Evolutionary conservation across 2,888 invertebrate genomes (phyloP), one percentile per base, ranked within the genome.

Genomic region (Dasypogon diadema): DNA sequence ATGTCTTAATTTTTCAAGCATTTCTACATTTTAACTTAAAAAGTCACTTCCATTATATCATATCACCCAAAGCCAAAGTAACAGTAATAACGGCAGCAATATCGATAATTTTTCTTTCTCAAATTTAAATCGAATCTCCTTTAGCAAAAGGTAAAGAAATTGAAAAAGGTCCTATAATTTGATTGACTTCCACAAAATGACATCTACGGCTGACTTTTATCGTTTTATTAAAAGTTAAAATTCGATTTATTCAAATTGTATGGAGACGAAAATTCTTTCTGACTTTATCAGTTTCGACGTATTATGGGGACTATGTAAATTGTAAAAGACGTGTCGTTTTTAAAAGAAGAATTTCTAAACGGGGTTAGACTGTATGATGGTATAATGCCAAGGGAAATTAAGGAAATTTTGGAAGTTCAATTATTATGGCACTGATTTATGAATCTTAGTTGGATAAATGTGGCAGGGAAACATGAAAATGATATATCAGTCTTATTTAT

Each of bases 161-260:
- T 65, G 65, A 46, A 65, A 65, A 65, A 65, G 65, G 65, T 65
- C 12, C 65, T 24, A 24, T 65, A 65, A 65, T 65, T 65, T 65
- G 65, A 65, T 65, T 65, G 46, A 65, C 48, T 42, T 37, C 65
- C 21, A 65, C 42, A 65, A 65, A 65, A 46, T 65, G 65, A 65
- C 65, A 65, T 65, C 65, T 46, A 65, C 65, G 65, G 65, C 46
- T 46, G 65, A 65, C 65, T 65, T 63, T 65, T 65, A 65, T 48
- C 48, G 65, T 22, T 65, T 65, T 65, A 65, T 65, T 65, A 65
- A 65, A 65, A 65, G 65, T 65, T 65, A 65, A 65, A 65, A 65
- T 65, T 65, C 65, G 16, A 65, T 65, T 65, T 65, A 46, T 24
- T 65, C 48, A 65, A 46, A 65, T 65, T 65, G 42, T 65, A 46